Conservation (phyloP, 2,888 invertebrate species). For the Rhimphoctona megacephalus region DNA sequence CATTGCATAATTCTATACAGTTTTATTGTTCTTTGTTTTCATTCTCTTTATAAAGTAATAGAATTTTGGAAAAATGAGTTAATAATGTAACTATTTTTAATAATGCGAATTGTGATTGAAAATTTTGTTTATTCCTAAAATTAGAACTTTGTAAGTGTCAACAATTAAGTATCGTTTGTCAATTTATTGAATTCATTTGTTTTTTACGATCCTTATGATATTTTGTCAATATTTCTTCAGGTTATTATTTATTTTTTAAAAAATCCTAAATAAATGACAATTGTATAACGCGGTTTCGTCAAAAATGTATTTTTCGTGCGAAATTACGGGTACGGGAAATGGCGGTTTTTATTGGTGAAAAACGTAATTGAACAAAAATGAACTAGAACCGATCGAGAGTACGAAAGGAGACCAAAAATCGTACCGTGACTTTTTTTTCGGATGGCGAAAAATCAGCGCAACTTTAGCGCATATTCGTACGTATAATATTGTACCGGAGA, state of each 20-base stretch:
- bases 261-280: background rate
- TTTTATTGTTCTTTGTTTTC: background rate
- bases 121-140: too few species aligned
- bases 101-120: background rate
- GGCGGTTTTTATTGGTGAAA: background rate
- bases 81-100: background rate
- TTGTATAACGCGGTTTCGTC: background rate
- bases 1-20: background rate
- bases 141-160: too few species aligned
- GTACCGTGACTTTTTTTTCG: background rate
- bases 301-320: background rate
- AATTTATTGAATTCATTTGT: too few species aligned
- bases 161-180: too few species aligned
- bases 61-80: background rate
- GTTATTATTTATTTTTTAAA: background rate
- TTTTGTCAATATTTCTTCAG: too few species aligned
- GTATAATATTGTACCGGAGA: slow-evolving; percentile 45
- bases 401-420: background rate
- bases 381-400: background rate
- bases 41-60: background rate
- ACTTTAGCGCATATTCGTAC: background rate
- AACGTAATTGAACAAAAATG: background rate
- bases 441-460: background rate
- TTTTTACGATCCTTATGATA: too few species aligned
- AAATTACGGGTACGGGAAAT: background rate